Base-by-base conservation (phyloP, 2,797 vertebrate species). In the Geotria australis region DNA sequence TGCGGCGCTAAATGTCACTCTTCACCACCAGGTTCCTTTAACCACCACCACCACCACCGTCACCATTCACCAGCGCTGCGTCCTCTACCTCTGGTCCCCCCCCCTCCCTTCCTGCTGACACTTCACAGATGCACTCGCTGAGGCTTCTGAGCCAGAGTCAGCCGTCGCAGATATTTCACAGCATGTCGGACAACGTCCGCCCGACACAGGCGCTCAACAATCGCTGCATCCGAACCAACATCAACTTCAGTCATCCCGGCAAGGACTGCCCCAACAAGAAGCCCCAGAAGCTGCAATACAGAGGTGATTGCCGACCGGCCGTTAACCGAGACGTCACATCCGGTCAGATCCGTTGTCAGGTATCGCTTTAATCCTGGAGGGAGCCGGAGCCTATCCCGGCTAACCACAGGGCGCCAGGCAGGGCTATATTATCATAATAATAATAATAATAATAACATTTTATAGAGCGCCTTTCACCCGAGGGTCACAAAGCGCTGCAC, bases 181-280 rank as follows among this genome's bases (percentile, higher is more conserved):
- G 89, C 73, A 96, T 96, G 89, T 95, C 88, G 4, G 88, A 96
- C 71, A 96, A 95, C 59, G 80, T 86, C 65, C 79, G 89, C 64
- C 89, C 89, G 1, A 81, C 82, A n/a, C 88, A 96, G 71, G 80
- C 81, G 6, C 79, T 96, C 60, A 91, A 89, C 73, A 93, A 93
- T 69, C 85, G 89, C 69, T 96, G 89, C 67, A 94, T 96, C 67
- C 83, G 89, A 66, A 96, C 89, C 68, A 95, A 96, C 65, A 96
- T 96, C 73, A 95, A 96, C 76, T 95, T 96, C 75, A 93, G 79
- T 78, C 73, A 89, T 78, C 86, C 93, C 67, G 86, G 86, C 64
- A 96, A 91, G 72, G 85, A 96, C 70, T 96, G 89, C 66, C 88
- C 88, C 63, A 96, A 96, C 74, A 95, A 95, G 70, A 77, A 84